phyloP scores from a whole-genome alignment of 2,113 vertebrate species.

The Trichechus manatus region DNA sequence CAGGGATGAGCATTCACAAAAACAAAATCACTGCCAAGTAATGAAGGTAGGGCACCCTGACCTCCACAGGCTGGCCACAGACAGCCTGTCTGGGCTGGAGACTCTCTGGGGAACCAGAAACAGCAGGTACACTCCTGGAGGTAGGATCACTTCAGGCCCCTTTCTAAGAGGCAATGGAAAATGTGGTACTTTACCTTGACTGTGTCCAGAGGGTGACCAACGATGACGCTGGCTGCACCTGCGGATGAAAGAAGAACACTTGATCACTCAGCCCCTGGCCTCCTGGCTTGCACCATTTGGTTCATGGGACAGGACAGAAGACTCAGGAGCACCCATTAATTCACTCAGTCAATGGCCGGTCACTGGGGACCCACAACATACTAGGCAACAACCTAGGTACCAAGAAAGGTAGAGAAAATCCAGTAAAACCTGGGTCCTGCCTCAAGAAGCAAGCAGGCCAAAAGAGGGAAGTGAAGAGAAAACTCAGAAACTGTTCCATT shows the following conservation, averaged over 20 bases:
- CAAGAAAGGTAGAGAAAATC: neutral
- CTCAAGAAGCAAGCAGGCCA: neutral
- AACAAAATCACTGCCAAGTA: constrained; percentile 19
- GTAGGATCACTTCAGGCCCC: neutral
- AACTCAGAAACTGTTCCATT: neutral
- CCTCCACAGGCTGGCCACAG: neutral
- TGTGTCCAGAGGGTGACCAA: constrained; percentile 90
- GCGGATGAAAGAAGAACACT: constrained; percentile 65
- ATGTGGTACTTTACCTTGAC: constrained; percentile 87
- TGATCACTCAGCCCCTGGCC: constrained; percentile 40
- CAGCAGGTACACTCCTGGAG: neutral
- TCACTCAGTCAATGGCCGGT: neutral
- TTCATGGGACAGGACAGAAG: neutral
- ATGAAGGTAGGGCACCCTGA: neutral
- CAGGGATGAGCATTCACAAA: neutral
- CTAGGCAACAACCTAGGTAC: neutral
- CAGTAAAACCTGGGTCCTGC: neutral
- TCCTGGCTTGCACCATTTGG: neutral
- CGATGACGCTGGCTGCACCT: constrained; percentile 89
- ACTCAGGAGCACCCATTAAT: neutral
- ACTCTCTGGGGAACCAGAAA: neutral
- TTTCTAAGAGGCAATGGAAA: neutral
- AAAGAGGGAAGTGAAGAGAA: neutral
- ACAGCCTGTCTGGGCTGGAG: neutral
- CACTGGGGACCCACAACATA: neutral